Evolutionary conservation across 2,797 vertebrate genomes (phyloP), one percentile per base, ranked within the genome.

Genomic region (Takifugu ocellatus): DNA sequence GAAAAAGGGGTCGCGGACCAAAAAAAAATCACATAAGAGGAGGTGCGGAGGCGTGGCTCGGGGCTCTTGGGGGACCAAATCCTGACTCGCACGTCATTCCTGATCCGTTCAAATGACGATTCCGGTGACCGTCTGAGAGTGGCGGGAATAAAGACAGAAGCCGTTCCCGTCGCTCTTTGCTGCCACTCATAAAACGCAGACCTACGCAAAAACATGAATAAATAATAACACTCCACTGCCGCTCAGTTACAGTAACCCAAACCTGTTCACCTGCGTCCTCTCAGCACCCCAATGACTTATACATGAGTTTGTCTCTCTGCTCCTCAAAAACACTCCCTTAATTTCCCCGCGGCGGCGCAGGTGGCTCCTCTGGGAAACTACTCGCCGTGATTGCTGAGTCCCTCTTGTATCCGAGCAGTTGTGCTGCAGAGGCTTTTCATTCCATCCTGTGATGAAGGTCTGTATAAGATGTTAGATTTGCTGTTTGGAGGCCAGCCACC

Each of bases 11-110:
- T 21, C 17, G n/a, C 21, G n/a, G 5, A 21, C 21, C 21, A 21
- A 21, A 21, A 21, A 21, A 21, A 46, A 57, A 29, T 63, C 36
- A 56, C 45, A 65, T 49, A 65, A 69, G 56, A 59, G 67, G 63
- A 39, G 61, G 61, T 33, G 31, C 31, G 8, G 31, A 11, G 12
- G 12, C 36, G 12, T 4, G 36, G 36, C 36, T 14, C 36, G 36
- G 2, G 36, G 36, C 12, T 39, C 36, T 39, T 12, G 5, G 36
- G 36, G 36, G 36, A 11, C 11, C 36, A 14, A 14, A 39, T 39
- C 36, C 36, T 39, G 12, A 10, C 36, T 39, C 14, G 10, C 2
- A 39, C 14, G 36, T 39, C 36, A 39, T 39, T 11, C 36, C 36
- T 39, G 36, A 39, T 12, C 36, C 36, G 36, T 14, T 39, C 3